A percentile compares a stretch with the other conserved stretches of the same genome.
These are phyloP conservation scores for Paracentrotus lividus DNA, from an alignment of 53 echinoderm and acorn worm genomes.

Conservation along the genomic window DNA sequence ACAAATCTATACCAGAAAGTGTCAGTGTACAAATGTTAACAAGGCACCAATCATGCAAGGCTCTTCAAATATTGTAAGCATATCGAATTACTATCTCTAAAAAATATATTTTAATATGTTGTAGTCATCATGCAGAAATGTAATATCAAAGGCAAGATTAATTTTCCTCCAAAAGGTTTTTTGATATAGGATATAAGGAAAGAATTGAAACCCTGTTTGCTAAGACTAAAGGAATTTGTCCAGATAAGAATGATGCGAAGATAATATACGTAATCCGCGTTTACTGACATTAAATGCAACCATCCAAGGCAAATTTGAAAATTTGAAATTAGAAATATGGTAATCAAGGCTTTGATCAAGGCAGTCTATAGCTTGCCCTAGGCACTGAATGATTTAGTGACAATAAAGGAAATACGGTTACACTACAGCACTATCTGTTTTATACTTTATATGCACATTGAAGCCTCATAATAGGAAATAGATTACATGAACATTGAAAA, in stretches of 20 bases:
- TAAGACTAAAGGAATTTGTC: too few relatives aligned
- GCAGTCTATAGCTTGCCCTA: neutral
- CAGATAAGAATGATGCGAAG: too few relatives aligned
- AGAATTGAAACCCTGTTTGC: too few relatives aligned
- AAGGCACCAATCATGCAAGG: conserved; percentile 32
- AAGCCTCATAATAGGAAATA: neutral
- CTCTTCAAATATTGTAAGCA: neutral
- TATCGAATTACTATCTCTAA: too few relatives aligned
- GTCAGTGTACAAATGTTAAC: neutral
- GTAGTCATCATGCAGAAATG: neutral
- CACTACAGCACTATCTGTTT: neutral
- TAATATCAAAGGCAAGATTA: neutral
- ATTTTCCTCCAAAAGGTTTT: neutral
- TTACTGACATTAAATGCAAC: neutral
- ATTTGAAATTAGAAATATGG: neutral
- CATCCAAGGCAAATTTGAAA: neutral
- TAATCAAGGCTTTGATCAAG: conserved; percentile 9
- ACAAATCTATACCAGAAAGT: neutral
- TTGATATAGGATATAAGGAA: neutral
- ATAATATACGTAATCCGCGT: too few relatives aligned
- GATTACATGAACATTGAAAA: neutral
- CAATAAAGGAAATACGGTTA: neutral
- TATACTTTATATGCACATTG: neutral
- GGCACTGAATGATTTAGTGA: neutral
- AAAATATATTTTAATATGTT: neutral